Evolutionary conservation across 2,113 vertebrate species (phyloP).

Genomic region (rat (Rattus norvegicus)): GRCr8 NC_086039.1:65056001-65056500

Average conservation of each 20-base stretch:
- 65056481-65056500: slow-evolving; percentile 9
- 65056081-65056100: slow-evolving; percentile 24
- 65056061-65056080: not conserved
- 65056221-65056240: not conserved
- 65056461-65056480: not conserved
- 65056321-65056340: slow-evolving; percentile 16
- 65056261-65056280: not conserved
- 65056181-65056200: slow-evolving; percentile 34
- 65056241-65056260: not conserved
- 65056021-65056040: not conserved
- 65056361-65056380: slow-evolving; percentile 28
- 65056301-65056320: not conserved
- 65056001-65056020: slow-evolving; percentile 33
- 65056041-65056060: not conserved
- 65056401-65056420: slow-evolving; percentile 35
- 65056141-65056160: not conserved
- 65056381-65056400: not conserved
- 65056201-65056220: slow-evolving; percentile 7
- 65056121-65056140: not conserved
- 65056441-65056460: slow-evolving; percentile 8
- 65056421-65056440: slow-evolving; percentile 28
- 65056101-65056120: not conserved
- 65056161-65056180: not conserved
- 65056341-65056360: not conserved
- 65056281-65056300: not conserved